phyloP scores from a whole-genome alignment of 2,888 invertebrate species.

The Xylota sylvarum region DNA sequence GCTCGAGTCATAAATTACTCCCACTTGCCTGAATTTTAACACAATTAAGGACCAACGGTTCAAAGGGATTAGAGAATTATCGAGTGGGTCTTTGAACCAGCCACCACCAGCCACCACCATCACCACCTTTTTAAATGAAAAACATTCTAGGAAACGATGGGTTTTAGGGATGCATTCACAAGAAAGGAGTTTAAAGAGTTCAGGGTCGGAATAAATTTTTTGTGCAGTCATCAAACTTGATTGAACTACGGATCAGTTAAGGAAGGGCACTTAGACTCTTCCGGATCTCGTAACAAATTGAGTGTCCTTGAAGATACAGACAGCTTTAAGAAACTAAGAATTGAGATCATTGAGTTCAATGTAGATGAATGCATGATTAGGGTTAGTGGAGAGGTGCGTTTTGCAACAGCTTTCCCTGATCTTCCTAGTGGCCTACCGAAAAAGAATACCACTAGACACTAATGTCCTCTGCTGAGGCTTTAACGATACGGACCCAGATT shows the following conservation, averaged over 20 bases:
- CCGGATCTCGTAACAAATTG: background rate
- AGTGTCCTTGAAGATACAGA: too few relatives aligned
- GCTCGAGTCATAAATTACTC: constrained; percentile 38
- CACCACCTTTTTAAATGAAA: background rate
- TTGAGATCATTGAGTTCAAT: too few relatives aligned
- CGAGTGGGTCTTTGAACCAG: constrained; percentile 27
- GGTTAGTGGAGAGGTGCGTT: too few relatives aligned
- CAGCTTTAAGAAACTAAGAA: too few relatives aligned
- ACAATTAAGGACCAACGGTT: constrained; percentile 33
- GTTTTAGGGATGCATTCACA: background rate
- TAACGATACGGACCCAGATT: too few relatives aligned
- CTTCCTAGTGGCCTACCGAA: too few relatives aligned
- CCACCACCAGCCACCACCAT: background rate
- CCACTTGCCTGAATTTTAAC: constrained; percentile 32
- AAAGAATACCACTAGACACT: too few relatives aligned
- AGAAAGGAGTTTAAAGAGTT: background rate
- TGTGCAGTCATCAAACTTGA: background rate
- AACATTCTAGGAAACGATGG: background rate
- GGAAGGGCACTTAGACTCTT: too few relatives aligned
- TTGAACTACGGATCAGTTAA: too few relatives aligned
- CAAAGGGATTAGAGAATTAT: constrained; percentile 54
- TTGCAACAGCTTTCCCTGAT: too few relatives aligned
- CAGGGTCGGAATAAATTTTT: background rate
- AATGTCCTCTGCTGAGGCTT: too few relatives aligned
- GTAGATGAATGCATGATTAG: too few relatives aligned